Conservation (phyloP, 1,140 invertebrate genomes). For the Ceratosolen solmsi region DNA sequence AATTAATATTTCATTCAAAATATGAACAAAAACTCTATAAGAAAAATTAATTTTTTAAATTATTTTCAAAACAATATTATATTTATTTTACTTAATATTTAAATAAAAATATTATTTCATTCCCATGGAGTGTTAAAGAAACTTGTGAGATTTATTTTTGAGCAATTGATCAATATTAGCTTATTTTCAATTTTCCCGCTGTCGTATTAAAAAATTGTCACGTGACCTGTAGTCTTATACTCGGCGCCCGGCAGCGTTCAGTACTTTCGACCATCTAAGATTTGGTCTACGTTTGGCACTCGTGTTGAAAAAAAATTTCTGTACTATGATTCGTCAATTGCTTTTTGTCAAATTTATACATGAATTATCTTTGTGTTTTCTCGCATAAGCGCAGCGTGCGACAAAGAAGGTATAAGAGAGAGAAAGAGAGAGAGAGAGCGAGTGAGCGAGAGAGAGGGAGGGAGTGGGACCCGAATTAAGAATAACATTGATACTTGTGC, state of each 20-base stretch:
- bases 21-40: too few relatives aligned
- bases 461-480: not conserved
- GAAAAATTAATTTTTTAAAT: too few relatives aligned
- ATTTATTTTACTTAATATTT: too few relatives aligned
- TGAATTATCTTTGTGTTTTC: not conserved
- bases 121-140: too few relatives aligned
- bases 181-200: not conserved
- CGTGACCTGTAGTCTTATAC: not conserved
- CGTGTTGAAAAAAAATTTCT: too few relatives aligned
- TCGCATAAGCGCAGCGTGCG: not conserved
- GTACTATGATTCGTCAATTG: not conserved
- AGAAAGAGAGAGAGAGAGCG: not conserved
- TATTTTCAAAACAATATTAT: too few relatives aligned
- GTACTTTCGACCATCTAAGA: not conserved
- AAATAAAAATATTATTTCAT: too few relatives aligned
- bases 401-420: not conserved
- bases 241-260: not conserved
- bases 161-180: too few relatives aligned
- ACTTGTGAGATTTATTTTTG: too few relatives aligned
- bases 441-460: not conserved
- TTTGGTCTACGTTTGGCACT: not conserved
- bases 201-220: not conserved
- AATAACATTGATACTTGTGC: not conserved
- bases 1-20: too few relatives aligned
- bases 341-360: not conserved